Percentiles rank a stretch among this genome's conserved stretches.
These are phyloP conservation scores for Tetramorium bicarinatum DNA, from an alignment of 2,888 invertebrate species.

Conservation along the genomic window DNA sequence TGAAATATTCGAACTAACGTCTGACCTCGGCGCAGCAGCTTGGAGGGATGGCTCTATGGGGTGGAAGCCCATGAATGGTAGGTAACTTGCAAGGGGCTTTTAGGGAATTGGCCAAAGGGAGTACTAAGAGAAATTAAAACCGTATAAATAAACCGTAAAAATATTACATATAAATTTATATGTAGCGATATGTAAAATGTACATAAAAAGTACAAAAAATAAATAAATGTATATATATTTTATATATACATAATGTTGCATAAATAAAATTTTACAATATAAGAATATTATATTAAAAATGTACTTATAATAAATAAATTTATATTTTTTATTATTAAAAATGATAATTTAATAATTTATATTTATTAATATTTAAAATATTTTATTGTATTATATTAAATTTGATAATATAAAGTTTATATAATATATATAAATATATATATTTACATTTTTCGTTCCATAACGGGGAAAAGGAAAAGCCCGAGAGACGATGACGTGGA, in stretches of 20 bases:
- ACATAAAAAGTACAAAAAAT: too few relatives aligned
- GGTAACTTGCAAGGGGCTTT: neutral
- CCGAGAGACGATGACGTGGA: neutral
- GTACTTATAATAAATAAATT: too few relatives aligned
- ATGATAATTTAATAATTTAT: too few relatives aligned
- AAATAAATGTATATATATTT: neutral
- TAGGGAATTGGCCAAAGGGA: neutral
- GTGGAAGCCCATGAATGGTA: neutral
- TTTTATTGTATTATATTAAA: neutral
- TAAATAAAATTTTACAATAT: neutral
- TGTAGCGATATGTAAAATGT: too few relatives aligned
- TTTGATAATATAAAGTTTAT: neutral
- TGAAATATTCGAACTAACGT: slow-evolving; percentile 64
- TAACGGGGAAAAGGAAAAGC: neutral
- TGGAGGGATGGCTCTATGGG: neutral
- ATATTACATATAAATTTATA: neutral
- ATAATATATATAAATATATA: neutral
- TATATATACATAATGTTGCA: neutral
- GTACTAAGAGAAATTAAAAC: neutral
- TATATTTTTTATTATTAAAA: too few relatives aligned
- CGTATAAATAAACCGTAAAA: neutral
- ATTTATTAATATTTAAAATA: too few relatives aligned
- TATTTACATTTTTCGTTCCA: neutral
- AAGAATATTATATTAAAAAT: neutral
- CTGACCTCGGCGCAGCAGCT: neutral